Evolutionary conservation across 53 echinoderm and acorn worm species (phyloP).

Genomic region (Holothuria scabra): DNA sequence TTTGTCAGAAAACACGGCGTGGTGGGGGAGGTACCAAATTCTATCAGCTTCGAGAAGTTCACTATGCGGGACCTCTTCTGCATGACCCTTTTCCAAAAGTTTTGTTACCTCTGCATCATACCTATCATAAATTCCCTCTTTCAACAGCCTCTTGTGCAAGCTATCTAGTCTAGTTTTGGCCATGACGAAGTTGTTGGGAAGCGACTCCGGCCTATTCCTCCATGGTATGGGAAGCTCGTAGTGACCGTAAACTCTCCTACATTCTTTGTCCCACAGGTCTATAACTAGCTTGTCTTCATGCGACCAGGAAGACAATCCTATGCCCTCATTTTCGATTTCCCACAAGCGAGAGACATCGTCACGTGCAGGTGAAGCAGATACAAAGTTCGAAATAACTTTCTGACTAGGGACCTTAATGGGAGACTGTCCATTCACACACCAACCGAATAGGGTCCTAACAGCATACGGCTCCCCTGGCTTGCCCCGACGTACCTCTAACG

Average conservation of each 20-base stretch:
- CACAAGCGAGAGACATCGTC: constrained; percentile 54
- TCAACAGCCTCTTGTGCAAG: constrained; percentile 18
- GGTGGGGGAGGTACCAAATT: no score
- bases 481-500: constrained; percentile 61
- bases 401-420: constrained; percentile 17
- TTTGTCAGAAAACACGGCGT: no score
- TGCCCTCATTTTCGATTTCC: constrained; percentile 57
- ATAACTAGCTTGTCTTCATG: constrained; percentile 53
- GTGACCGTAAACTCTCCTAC: constrained; percentile 43
- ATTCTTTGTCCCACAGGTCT: constrained; percentile 42
- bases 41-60: no score
- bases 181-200: constrained; percentile 47
- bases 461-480: constrained; percentile 53
- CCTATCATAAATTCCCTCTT: constrained; percentile 1
- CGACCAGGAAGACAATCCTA: constrained; percentile 36
- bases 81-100: no score
- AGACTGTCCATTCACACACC: constrained; percentile 60
- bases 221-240: constrained; percentile 60
- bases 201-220: constrained; percentile 41
- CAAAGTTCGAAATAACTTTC: constrained; percentile 51
- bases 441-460: constrained; percentile 43
- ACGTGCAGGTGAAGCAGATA: constrained; percentile 7
- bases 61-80: constrained; percentile 21
- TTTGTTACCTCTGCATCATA: constrained; percentile 43
- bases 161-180: constrained; percentile 53